Conservation (phyloP, 92 coral and sea anemone genomes). For the Siderastrea radians region DNA sequence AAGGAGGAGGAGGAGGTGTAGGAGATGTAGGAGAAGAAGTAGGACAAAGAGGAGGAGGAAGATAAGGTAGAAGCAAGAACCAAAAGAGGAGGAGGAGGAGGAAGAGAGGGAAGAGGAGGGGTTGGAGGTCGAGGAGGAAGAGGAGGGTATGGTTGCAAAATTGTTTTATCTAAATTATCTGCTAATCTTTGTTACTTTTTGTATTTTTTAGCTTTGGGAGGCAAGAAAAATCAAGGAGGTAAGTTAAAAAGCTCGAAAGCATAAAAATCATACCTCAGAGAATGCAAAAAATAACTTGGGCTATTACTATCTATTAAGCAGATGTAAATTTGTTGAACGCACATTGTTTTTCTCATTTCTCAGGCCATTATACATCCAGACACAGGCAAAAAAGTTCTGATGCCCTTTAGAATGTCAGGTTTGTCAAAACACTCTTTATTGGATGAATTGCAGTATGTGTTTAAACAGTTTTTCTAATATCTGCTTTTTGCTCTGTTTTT, state of each 20-base stretch:
- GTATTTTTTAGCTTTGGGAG: constrained; percentile 83
- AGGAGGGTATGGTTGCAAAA: too few relatives aligned
- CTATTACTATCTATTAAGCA: neutral
- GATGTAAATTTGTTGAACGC: neutral
- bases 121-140: too few relatives aligned
- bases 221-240: constrained; percentile 98
- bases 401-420: constrained; percentile 99
- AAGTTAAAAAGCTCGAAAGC: neutral
- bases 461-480: neutral
- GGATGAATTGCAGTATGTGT: too few relatives aligned
- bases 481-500: constrained; percentile 18
- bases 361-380: constrained; percentile 98
- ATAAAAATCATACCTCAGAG: neutral
- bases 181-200: too few relatives aligned
- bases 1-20: too few relatives aligned
- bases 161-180: too few relatives aligned
- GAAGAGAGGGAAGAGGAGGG: too few relatives aligned
- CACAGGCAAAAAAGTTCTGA: constrained; percentile 85
- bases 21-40: too few relatives aligned
- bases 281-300: neutral
- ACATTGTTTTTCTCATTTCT: neutral
- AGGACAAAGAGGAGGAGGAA: too few relatives aligned
- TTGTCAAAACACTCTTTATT: neutral
- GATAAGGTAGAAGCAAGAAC: too few relatives aligned
- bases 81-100: too few relatives aligned